A percentile compares a stretch with the other conserved stretches of the same genome.
phyloP scores from a whole-genome alignment of 1,140 invertebrate species.

The Diprion similis region DNA sequence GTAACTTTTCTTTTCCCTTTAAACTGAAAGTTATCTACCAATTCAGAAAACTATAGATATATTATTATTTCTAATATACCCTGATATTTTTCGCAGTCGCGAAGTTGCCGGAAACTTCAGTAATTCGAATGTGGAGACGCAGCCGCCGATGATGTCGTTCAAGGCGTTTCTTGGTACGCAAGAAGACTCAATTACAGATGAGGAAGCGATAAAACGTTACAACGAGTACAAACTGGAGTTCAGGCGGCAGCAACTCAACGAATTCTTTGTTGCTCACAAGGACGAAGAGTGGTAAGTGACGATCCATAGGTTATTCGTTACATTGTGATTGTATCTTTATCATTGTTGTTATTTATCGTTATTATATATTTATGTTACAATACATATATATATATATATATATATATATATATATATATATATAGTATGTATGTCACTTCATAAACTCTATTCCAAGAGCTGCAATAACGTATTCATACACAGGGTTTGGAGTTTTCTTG shows the following conservation, averaged over 20 bases:
- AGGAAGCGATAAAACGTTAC: slow-evolving; percentile 96
- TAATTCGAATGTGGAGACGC: slow-evolving; percentile 69
- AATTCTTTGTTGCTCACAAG: slow-evolving; percentile 99
- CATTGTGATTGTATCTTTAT: no score
- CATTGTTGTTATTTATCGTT: no score
- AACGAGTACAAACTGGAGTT: slow-evolving; percentile 99
- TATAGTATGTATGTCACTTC: no score
- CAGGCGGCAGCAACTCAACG: slow-evolving; percentile 93
- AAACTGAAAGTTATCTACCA: background rate
- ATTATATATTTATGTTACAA: no score
- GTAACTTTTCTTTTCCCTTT: slow-evolving; percentile 1
- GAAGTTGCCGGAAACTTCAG: slow-evolving; percentile 58
- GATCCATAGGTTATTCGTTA: slow-evolving; percentile 18
- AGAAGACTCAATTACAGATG: slow-evolving; percentile 97
- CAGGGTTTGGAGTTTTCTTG: no score
- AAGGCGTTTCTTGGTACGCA: slow-evolving; percentile 96
- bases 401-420: no score
- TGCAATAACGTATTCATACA: no score
- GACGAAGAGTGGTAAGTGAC: slow-evolving; percentile 97
- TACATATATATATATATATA: no score
- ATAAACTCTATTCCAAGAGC: no score
- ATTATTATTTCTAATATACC: background rate
- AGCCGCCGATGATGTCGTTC: slow-evolving; percentile 96
- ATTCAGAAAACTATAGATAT: background rate
- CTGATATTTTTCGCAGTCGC: slow-evolving; percentile 39